Evolutionary conservation across 2,888 invertebrate species (phyloP).

Genomic region (Timandra comae): DNA sequence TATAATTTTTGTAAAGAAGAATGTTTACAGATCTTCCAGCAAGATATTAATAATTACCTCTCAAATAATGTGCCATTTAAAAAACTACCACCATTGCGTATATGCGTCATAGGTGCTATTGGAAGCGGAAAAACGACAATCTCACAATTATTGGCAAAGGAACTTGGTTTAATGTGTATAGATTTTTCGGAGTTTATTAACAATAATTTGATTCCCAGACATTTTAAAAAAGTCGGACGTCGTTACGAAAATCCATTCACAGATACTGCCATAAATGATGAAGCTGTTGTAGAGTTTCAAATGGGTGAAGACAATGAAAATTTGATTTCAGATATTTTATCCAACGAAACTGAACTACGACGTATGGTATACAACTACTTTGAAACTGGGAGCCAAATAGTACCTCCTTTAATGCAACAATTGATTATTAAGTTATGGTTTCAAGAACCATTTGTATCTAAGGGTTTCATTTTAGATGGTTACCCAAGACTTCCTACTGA

Average conservation of each 20-base stretch:
- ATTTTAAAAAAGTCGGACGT: conserved; percentile 63
- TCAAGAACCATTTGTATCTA: conserved; percentile 57
- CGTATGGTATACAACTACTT: conserved; percentile 66
- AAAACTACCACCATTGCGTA: conserved; percentile 66
- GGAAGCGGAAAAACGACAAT: conserved; percentile 75
- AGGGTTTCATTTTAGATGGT: conserved; percentile 78
- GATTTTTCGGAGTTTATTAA: conserved; percentile 63
- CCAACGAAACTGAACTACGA: conserved; percentile 53
- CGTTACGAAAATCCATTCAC: conserved; percentile 57
- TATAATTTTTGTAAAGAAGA: conserved; percentile 72
- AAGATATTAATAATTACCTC: conserved; percentile 67
- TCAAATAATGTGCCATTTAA: conserved; percentile 56
- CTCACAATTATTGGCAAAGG: conserved; percentile 65
- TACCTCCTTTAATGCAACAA: conserved; percentile 55
- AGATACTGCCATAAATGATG: conserved; percentile 46
- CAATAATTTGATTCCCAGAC: conserved; percentile 48
- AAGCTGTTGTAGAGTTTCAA: conserved; percentile 48
- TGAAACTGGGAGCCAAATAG: conserved; percentile 60
- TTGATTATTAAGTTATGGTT: conserved; percentile 71
- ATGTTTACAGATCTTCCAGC: conserved; percentile 65
- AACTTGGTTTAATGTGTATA: conserved; percentile 73
- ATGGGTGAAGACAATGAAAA: conserved; percentile 52
- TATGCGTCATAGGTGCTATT: conserved; percentile 75
- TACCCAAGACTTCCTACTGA: conserved; percentile 77
- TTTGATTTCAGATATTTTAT: conserved; percentile 40